These are phyloP conservation scores for Eleutherodactylus coqui DNA, from an alignment of 2,797 vertebrate genomes.

Conservation along the genomic window DNA sequence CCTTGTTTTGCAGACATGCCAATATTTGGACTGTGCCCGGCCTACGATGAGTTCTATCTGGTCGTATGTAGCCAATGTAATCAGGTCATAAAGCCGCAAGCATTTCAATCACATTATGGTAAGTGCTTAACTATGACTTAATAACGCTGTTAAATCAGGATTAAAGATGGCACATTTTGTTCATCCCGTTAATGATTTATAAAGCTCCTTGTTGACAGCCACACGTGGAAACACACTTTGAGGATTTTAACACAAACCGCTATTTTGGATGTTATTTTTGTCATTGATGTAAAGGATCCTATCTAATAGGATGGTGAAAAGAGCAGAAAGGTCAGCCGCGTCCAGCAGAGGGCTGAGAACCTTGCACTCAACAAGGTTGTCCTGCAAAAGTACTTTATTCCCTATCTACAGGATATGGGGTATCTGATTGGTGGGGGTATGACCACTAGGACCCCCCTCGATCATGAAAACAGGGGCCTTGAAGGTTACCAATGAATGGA, in stretches of 20 bases:
- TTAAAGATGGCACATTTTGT: conserved; percentile 69
- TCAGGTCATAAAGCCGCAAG: conserved; percentile 99
- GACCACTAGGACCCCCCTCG: too few species aligned
- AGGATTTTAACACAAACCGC: conserved; percentile 63
- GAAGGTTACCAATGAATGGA: too few species aligned
- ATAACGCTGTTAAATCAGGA: conserved; percentile 73
- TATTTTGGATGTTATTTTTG: background rate
- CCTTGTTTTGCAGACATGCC: conserved; percentile 92
- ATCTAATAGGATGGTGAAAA: too few species aligned
- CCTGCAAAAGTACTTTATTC: too few species aligned
- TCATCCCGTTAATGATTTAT: conserved; percentile 46
- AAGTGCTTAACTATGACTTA: conserved; percentile 80
- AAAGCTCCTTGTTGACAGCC: conserved; percentile 62
- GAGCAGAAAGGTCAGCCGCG: background rate
- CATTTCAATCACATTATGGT: conserved; percentile 99
- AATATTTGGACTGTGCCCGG: conserved; percentile 99
- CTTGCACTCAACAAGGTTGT: too few species aligned
- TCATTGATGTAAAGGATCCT: too few species aligned
- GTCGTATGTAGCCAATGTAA: conserved; percentile 99
- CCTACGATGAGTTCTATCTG: conserved; percentile 99
- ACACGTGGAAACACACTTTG: conserved; percentile 65
- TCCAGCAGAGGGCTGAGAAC: background rate
- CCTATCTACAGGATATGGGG: too few species aligned
- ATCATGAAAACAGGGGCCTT: too few species aligned
- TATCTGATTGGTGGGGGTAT: too few species aligned